phyloP scores from a whole-genome alignment of 2,797 vertebrate species.

The Dromococcyx pavoninus region DNA sequence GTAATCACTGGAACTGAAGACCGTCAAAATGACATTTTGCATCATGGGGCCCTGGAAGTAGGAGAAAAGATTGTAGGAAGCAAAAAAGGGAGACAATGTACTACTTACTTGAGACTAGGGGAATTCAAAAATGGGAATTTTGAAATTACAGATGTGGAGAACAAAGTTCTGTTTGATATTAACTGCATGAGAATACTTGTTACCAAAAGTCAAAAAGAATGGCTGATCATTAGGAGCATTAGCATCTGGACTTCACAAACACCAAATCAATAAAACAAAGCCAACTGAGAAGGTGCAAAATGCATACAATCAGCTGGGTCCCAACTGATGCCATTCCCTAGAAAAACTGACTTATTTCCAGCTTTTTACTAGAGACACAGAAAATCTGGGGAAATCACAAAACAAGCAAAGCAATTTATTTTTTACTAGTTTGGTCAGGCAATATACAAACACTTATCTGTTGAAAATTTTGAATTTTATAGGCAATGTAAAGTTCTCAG shows the following conservation, averaged over 20 bases:
- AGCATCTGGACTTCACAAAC: slow-evolving; percentile 93
- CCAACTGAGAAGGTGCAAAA: neutral
- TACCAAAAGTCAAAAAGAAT: slow-evolving; percentile 92
- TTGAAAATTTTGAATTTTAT: slow-evolving; percentile 72
- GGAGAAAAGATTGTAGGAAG: slow-evolving; percentile 86
- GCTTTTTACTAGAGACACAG: slow-evolving; percentile 16
- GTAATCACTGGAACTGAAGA: slow-evolving; percentile 94
- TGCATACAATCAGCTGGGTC: slow-evolving; percentile 9
- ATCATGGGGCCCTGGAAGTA: slow-evolving; percentile 91
- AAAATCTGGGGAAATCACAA: slow-evolving; percentile 36
- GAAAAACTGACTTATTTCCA: neutral
- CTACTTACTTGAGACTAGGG: slow-evolving; percentile 88
- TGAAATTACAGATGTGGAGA: slow-evolving; percentile 89
- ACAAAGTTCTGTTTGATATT: slow-evolving; percentile 92
- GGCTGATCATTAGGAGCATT: slow-evolving; percentile 95
- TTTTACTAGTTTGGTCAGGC: slow-evolving; percentile 70
- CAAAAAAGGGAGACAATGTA: slow-evolving; percentile 89
- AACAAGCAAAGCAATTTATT: slow-evolving; percentile 68
- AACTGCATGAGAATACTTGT: slow-evolving; percentile 93
- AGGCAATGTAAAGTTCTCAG: slow-evolving; percentile 45
- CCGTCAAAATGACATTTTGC: slow-evolving; percentile 92
- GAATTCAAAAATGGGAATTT: slow-evolving; percentile 95
- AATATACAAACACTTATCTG: slow-evolving; percentile 69
- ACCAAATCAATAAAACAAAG: slow-evolving; percentile 76
- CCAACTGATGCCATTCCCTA: slow-evolving; percentile 34